Base-by-base conservation (phyloP, 2,797 vertebrate genomes). In the Orientallactaga sibirica region DNA sequence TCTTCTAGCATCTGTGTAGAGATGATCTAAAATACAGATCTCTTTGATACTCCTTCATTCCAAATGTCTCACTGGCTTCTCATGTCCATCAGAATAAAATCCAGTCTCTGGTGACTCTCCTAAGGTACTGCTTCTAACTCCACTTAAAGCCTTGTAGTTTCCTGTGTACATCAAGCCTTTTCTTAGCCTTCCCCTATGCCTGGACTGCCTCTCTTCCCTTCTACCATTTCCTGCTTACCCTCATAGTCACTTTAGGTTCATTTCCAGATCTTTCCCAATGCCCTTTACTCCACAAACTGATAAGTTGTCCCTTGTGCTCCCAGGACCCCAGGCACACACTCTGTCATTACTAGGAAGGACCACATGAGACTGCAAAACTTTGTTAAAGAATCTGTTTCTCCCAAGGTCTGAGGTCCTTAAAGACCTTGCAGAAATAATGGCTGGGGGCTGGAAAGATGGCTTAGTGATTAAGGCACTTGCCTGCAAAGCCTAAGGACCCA, bases 41-140 rank as follows among this genome's bases (percentile, higher is more conserved):
- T 67, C 52, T 43, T 15, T 71, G 58, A 55, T 5, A 9, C 41
- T 83, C 80, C 62, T 66, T 89, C 55, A 18, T 52, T 79, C 73
- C 62, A n/a, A 24, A 58, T 41, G 86, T 33, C 55, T 93, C 37
- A 41, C 10, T 75, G 68, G 24, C 90, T 88, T 43, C 29, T 25
- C 93, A 0, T 58, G 82, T 87, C 66, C 64, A 19, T 68, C 71
- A 91, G 62, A 71, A 64, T 78, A 75, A 86, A 86, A 80, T 71
- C 58, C 43, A 48, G 1, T 81, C 33, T 86, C 58, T 66, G 27
- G 33, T 71, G 43, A 41, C 27, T 61, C 55, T 62, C 1, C 41
- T 29, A 1, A n/a, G n/a, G 12, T 73, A 5, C 66, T 77, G 33
- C 29, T 43, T 85, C 29, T 91, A 15, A 52, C 12, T 29, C 52